Conservation (phyloP, 2,113 vertebrate genomes). For the Sprattus sprattus region DNA sequence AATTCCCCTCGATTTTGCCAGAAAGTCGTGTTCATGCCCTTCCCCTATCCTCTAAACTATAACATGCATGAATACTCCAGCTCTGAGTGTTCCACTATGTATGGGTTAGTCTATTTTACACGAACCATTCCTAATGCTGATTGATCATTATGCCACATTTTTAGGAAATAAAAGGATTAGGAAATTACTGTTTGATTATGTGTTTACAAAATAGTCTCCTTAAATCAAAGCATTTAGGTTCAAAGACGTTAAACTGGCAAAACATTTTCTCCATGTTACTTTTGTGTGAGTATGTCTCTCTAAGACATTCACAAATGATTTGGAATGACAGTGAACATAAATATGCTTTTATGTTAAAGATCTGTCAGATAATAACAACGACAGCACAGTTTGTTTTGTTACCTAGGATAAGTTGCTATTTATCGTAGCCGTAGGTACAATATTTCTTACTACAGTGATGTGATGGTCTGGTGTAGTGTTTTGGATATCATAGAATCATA, state of each 20-base stretch:
- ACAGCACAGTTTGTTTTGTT: neutral
- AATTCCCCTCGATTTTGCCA: neutral
- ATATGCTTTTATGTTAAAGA: neutral
- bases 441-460: neutral
- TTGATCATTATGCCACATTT: neutral
- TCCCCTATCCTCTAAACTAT: neutral
- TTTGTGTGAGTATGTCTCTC: neutral
- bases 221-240: neutral
- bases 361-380: constrained; percentile 2
- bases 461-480: neutral
- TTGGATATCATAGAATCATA: neutral
- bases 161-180: neutral
- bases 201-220: neutral
- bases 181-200: neutral
- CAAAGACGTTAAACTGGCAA: neutral
- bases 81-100: neutral
- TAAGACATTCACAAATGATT: neutral
- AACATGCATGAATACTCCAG: neutral
- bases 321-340: neutral
- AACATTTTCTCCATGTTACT: neutral
- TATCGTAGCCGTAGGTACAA: neutral
- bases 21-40: neutral
- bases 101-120: neutral
- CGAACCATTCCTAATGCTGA: neutral
- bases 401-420: neutral